These are phyloP conservation scores for Salvelinus alpinus DNA, from an alignment of 2,113 vertebrate species.

Conservation along the genomic window DNA sequence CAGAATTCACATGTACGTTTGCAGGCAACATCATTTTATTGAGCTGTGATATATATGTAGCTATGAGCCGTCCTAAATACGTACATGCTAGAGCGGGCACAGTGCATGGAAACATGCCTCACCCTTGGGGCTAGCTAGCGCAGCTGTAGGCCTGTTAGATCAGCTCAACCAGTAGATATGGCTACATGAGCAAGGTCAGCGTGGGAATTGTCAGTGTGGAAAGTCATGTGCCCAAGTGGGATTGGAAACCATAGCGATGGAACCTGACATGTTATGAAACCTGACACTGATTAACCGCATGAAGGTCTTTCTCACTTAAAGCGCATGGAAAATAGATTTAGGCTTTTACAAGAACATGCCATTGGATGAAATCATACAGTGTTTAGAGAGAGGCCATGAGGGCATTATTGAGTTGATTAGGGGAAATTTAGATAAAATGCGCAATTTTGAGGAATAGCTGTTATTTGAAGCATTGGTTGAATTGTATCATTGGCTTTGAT, in stretches of 20 bases:
- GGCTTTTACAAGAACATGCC: not conserved
- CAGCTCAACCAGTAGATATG: conserved; percentile 64
- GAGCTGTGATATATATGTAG: conserved; percentile 72
- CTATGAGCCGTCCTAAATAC: conserved; percentile 67
- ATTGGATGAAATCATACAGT: conserved; percentile 1
- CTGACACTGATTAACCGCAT: conserved; percentile 66
- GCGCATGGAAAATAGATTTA: not conserved
- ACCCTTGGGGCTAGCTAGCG: conserved; percentile 51
- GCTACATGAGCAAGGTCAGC: conserved; percentile 68
- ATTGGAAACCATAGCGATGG: conserved; percentile 65
- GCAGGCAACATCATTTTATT: conserved; percentile 65
- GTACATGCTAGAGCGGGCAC: conserved; percentile 61
- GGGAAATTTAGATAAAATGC: conserved; percentile 42
- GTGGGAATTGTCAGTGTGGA: conserved; percentile 50
- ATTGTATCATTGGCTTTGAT: too few relatives aligned
- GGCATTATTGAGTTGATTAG: conserved; percentile 43
- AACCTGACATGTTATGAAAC: conserved; percentile 59
- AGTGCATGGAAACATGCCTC: conserved; percentile 35
- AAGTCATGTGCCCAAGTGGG: conserved; percentile 67
- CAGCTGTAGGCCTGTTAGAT: conserved; percentile 70
- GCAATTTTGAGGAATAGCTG: conserved; percentile 3
- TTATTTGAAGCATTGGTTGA: conserved; percentile 3
- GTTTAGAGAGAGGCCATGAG: conserved; percentile 24
- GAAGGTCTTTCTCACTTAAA: conserved; percentile 49
- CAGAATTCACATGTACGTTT: conserved; percentile 61